Conservation (phyloP, 2,113 vertebrate genomes). For the Cygnus buccinator region DNA sequence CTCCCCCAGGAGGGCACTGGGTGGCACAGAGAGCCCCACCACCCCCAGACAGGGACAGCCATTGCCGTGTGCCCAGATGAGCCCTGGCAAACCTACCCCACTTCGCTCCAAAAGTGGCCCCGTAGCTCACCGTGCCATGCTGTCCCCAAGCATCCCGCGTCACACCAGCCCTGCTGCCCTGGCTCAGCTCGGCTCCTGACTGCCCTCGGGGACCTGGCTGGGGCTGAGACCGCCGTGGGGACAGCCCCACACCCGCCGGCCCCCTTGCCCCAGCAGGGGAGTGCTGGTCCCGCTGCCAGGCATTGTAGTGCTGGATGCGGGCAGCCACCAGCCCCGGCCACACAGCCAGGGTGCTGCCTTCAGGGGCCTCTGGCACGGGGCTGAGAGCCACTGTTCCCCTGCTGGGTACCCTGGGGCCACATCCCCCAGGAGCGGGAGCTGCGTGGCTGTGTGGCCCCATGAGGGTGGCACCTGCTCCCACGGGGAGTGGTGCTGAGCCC, state of each 20-base stretch:
- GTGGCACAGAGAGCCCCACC: no score
- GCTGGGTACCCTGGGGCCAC: neutral
- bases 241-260: accelerated
- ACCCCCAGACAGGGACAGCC: accelerated
- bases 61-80: neutral
- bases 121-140: neutral
- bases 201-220: accelerated
- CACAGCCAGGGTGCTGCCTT: neutral
- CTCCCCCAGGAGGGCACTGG: no score
- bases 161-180: neutral
- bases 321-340: constrained; percentile 30
- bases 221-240: neutral
- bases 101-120: neutral
- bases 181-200: accelerated
- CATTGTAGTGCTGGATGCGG: constrained; percentile 48
- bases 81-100: neutral
- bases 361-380: accelerated
- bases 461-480: neutral
- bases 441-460: neutral
- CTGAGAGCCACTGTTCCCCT: accelerated
- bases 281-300: neutral
- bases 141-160: accelerated
- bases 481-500: accelerated
- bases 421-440: neutral
- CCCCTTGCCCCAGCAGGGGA: accelerated